Evolutionary conservation across 2,797 vertebrate genomes (phyloP).

Genomic region (Acanthurus leucopareius): DNA sequence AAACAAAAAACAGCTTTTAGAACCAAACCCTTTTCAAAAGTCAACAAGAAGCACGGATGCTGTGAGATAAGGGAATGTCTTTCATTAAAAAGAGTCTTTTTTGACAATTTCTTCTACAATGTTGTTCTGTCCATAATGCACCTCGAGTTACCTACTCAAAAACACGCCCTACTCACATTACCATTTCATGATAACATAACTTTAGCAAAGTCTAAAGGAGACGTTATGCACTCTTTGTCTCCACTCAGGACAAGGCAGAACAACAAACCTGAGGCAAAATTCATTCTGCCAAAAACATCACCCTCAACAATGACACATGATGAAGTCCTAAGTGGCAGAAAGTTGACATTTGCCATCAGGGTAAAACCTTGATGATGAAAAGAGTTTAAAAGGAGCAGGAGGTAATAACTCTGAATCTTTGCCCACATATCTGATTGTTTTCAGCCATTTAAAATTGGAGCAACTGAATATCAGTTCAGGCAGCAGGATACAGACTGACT

Average conservation of each 20-base stretch:
- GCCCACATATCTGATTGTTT: not conserved
- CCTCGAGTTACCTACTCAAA: not conserved
- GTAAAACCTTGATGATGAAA: constrained; percentile 2
- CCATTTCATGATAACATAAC: constrained; percentile 15
- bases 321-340: constrained; percentile 7
- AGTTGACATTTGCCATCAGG: constrained; percentile 10
- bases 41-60: constrained; percentile 9
- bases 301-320: constrained; percentile 17
- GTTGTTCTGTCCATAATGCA: not conserved
- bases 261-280: constrained; percentile 25
- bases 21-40: not conserved
- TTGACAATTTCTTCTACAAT: not conserved
- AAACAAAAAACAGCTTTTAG: constrained; percentile 2
- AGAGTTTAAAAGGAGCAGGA: constrained; percentile 11
- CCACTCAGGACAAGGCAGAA: constrained; percentile 2
- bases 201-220: constrained; percentile 17
- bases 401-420: not conserved
- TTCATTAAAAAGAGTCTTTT: not conserved
- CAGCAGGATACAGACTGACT: not conserved
- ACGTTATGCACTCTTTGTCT: not conserved
- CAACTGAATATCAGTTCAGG: constrained; percentile 14
- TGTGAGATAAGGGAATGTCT: not conserved
- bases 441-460: not conserved
- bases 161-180: constrained; percentile 1
- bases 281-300: constrained; percentile 30